Evolutionary conservation across 2,888 invertebrate species (phyloP), one percentile per base, ranked within the genome.

Genomic region (Silvanus unidentatus): DNA sequence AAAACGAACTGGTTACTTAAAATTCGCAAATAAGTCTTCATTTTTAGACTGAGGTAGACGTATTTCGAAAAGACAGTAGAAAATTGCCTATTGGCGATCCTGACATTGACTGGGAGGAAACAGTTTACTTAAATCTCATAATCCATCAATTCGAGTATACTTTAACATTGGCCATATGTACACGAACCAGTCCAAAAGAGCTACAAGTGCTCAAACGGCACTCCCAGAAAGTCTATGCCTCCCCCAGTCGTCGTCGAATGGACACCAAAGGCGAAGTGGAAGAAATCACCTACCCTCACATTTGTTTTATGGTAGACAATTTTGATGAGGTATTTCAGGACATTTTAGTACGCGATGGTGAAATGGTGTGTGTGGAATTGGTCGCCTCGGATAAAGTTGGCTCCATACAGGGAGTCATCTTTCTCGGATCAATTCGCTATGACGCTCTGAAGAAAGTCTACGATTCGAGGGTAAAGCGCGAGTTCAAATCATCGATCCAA

Each of bases 141-240:
- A 88, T 99, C 69, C 98, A 99, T 75, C 97, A 98, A 78, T 92
- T 99, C 75, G 95, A 98, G 72, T 99, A 98, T 75, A 95, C 91
- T 48, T 79, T 99, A 49, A 98, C 98, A 36, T 79, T 98, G 71
- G 98, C 98, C 54, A 92, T 98, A 65, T 99, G 98, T 75, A 96
- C 96, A 51, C 82, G 98, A 67, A 98, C 97, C 55, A 93, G 94
- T 66, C 94, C 96, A 47, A 94, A 95, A 75, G 94, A 98, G 75
- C 79, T 99, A 65, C 97, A 99, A 77, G 96, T 96, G 63, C 78
- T 95, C 57, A 84, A 87, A 66, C 81, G 94, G 69, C 91, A 90
- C 73, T 89, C 92, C 55, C 91, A 93, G 75, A 81, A 64, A 49
- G 98, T 99, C 32, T 99, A 96, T 75, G 96, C 99, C 14, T 96